These are phyloP conservation scores for Burhinus bistriatus DNA, from an alignment of 2,113 vertebrate species.

Conservation along the genomic window DNA sequence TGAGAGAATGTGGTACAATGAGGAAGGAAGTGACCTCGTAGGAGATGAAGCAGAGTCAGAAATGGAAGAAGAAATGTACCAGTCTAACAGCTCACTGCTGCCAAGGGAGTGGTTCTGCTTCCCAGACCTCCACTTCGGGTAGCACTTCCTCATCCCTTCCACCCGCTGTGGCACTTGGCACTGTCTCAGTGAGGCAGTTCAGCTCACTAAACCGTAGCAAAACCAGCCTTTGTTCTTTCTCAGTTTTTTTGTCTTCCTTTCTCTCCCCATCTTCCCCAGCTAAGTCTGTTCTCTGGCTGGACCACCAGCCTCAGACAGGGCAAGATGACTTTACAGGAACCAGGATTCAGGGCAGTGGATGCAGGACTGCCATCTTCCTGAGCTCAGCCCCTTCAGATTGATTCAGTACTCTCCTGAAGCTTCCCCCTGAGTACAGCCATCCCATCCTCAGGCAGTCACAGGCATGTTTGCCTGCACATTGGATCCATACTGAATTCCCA, in stretches of 20 bases:
- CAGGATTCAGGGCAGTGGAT: background rate
- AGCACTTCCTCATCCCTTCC: background rate
- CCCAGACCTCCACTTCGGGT: background rate
- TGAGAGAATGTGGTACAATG: background rate
- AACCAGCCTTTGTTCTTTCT: background rate
- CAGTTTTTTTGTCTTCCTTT: background rate
- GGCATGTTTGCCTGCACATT: fast-evolving
- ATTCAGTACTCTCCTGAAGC: background rate
- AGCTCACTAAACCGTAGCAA: background rate
- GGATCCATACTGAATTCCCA: background rate
- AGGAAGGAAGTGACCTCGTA: background rate
- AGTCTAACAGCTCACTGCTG: background rate
- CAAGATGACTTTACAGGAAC: background rate
- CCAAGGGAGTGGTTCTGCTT: background rate
- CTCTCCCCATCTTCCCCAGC: background rate
- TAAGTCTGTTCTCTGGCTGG: background rate
- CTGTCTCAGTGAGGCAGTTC: background rate
- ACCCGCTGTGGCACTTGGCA: fast-evolving
- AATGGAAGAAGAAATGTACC: background rate
- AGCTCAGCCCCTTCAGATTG: background rate
- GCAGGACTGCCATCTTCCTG: background rate
- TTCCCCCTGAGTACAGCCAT: background rate
- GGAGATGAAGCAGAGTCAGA: background rate
- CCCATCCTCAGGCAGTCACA: background rate
- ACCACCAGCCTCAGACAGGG: fast-evolving